Conservation (phyloP, 2,888 invertebrate species). For the Platynereis dumerilii region DNA sequence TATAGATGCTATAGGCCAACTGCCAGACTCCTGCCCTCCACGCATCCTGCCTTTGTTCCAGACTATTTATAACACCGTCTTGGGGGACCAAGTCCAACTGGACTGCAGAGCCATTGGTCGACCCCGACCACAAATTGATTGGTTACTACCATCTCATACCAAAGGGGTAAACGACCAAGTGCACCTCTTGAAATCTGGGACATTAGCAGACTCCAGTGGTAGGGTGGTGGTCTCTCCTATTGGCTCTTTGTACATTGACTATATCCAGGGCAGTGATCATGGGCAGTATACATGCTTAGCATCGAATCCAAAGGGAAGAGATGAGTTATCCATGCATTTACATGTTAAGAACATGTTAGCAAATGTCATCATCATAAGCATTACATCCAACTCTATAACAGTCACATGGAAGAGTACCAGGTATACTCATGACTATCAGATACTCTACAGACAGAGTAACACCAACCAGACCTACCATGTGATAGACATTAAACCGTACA, state of each 20-base stretch:
- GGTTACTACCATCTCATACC: slow-evolving; percentile 28
- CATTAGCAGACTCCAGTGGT: slow-evolving; percentile 12
- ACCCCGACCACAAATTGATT: slow-evolving; percentile 34
- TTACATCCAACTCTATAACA: slow-evolving; percentile 34
- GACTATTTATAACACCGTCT: slow-evolving; percentile 10
- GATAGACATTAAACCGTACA: slow-evolving; percentile 37
- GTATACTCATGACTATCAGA: slow-evolving; percentile 33
- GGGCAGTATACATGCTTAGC: slow-evolving; percentile 36
- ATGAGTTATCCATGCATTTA: slow-evolving; percentile 20
- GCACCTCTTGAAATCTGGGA: slow-evolving; percentile 20
- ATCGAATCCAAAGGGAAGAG: slow-evolving; percentile 26
- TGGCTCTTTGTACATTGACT: slow-evolving; percentile 31
- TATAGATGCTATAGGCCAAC: neutral
- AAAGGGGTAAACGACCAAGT: slow-evolving; percentile 14
- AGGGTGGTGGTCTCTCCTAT: slow-evolving; percentile 11
- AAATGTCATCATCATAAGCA: slow-evolving; percentile 32
- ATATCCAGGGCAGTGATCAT: slow-evolving; percentile 27
- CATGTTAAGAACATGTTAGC: slow-evolving; percentile 32
- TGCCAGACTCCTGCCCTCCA: slow-evolving; percentile 29
- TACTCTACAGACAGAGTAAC: slow-evolving; percentile 28
- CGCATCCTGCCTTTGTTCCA: slow-evolving; percentile 31
- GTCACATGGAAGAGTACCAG: slow-evolving; percentile 36
- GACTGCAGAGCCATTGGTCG: slow-evolving; percentile 35
- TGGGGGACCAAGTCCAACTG: slow-evolving; percentile 29
- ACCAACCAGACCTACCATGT: slow-evolving; percentile 12